These are phyloP conservation scores for Acomys russatus DNA, from an alignment of 2,797 vertebrate genomes.

Conservation along the genomic window DNA sequence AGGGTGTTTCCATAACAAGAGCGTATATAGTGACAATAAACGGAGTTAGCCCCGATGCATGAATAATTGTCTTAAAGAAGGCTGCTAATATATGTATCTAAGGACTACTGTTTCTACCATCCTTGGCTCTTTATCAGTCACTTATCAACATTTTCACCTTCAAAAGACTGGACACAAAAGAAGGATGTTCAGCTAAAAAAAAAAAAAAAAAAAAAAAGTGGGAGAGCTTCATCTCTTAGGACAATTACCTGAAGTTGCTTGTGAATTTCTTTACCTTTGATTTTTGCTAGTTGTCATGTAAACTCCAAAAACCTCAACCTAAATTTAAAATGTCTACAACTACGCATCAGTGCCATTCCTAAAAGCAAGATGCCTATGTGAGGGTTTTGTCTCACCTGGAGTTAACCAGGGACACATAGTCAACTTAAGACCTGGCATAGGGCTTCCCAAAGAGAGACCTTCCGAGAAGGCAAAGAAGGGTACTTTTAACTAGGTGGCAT, in stretches of 20 bases:
- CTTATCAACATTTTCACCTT: background rate
- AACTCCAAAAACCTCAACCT: background rate
- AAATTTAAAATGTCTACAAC: slow-evolving; percentile 27
- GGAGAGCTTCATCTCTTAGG: background rate
- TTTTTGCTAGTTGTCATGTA: background rate
- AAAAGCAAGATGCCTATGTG: background rate
- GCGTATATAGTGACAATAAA: background rate
- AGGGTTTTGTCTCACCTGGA: background rate
- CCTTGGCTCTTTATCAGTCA: background rate
- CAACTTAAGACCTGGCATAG: background rate
- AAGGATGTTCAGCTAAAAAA: background rate
- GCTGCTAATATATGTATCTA: background rate
- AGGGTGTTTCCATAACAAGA: background rate
- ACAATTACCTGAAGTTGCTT: background rate
- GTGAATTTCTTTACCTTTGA: background rate
- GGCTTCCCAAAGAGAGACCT: slow-evolving; percentile 35
- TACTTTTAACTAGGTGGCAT: slow-evolving; percentile 68
- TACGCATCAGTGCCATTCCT: background rate
- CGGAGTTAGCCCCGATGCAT: background rate
- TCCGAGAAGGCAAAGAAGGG: slow-evolving; percentile 60
- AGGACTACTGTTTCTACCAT: background rate
- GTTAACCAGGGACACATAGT: background rate
- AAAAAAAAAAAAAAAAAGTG: background rate
- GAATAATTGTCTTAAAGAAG: background rate
- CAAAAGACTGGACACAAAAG: slow-evolving; percentile 26